Evolutionary conservation across 2,113 vertebrate genomes (phyloP), one percentile per base, ranked within the genome.

Genomic region (Elephantulus edwardii): DNA sequence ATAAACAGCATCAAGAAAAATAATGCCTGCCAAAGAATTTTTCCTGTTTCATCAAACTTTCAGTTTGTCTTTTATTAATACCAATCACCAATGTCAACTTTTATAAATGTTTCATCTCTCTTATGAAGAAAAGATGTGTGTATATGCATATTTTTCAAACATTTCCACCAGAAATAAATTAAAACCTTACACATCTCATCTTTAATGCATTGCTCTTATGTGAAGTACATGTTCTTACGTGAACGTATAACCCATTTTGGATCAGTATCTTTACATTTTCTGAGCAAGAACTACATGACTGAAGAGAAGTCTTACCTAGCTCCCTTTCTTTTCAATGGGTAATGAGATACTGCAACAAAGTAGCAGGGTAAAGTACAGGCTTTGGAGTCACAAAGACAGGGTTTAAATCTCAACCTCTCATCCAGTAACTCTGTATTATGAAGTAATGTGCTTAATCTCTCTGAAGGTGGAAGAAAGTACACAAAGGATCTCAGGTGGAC

Each of bases 181-280:
- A 85, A 90, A 82, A 95, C 86, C 93, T 93, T 19, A 95, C 46
- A 88, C 46, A 85, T 86, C 52, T 95, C 52, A 88, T 90, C 70
- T 91, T 88, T n/a, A 86, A 40, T 54, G 56, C 20, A 75, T 44
- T 82, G 74, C 64, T 85, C 86, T 78, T 90, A 46, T 30, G 48
- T 66, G 86, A 96, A 93, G 88, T 91, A 91, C 0, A 6, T 52
- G 79, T 48, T 85, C 86, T 78, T 90, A 46, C n/a, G 48, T 66
- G 86, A 96, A 93, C 46, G 79, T 48, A 91, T 50, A 79, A 88
- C 58, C 81, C 86, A 91, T 62, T 52, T 28, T 17, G 52, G 79
- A 38, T 83, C 60, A 68, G 54, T 83, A 88, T 93, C 72, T 84
- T 94, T 86, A 56, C 44, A n/a, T 42, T 76, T 94, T 94, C 92